Evolutionary conservation across 2,888 invertebrate genomes (phyloP).

Genomic region (Ypsolopha sequella): DNA sequence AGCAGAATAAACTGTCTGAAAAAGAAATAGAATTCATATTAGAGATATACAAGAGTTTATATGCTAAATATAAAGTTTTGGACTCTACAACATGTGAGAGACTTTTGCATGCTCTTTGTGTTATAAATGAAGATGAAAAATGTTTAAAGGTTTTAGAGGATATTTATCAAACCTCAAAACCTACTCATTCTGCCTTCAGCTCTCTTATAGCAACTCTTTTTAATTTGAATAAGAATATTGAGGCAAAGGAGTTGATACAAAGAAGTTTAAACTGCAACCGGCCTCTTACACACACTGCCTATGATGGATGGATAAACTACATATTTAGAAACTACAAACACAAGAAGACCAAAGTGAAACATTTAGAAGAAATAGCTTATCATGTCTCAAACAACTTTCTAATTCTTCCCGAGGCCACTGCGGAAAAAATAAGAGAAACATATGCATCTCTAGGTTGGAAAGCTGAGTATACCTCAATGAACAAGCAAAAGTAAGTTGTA

Average conservation of each 20-base stretch:
- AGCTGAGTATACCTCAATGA: conserved; percentile 33
- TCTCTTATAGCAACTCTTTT: conserved; percentile 72
- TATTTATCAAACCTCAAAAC: conserved; percentile 57
- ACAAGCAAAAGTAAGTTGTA: conserved; percentile 33
- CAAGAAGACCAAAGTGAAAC: conserved; percentile 30
- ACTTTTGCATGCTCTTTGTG: conserved; percentile 73
- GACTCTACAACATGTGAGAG: conserved; percentile 72
- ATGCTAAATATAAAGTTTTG: conserved; percentile 66
- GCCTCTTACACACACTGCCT: conserved; percentile 56
- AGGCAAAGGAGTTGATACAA: conserved; percentile 73
- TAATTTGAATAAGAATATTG: conserved; percentile 58
- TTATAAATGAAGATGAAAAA: conserved; percentile 75
- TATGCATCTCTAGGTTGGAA: conserved; percentile 38
- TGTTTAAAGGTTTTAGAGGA: conserved; percentile 72
- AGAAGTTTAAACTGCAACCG: conserved; percentile 58
- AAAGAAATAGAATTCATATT: conserved; percentile 68
- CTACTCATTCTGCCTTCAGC: conserved; percentile 61
- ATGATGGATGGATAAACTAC: conserved; percentile 63
- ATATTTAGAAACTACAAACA: conserved; percentile 47
- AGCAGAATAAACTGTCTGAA: conserved; percentile 31
- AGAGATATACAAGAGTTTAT: conserved; percentile 53
- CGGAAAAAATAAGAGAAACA: conserved; percentile 29
- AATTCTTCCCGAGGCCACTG: conserved; percentile 29
- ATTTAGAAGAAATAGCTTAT: conserved; percentile 69
- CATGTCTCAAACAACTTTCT: conserved; percentile 65